A percentile compares a stretch with the other conserved stretches of the same genome.
These are phyloP conservation scores for Ammospiza caudacuta DNA, from an alignment of 2,113 vertebrate species.

Conservation along the genomic window DNA sequence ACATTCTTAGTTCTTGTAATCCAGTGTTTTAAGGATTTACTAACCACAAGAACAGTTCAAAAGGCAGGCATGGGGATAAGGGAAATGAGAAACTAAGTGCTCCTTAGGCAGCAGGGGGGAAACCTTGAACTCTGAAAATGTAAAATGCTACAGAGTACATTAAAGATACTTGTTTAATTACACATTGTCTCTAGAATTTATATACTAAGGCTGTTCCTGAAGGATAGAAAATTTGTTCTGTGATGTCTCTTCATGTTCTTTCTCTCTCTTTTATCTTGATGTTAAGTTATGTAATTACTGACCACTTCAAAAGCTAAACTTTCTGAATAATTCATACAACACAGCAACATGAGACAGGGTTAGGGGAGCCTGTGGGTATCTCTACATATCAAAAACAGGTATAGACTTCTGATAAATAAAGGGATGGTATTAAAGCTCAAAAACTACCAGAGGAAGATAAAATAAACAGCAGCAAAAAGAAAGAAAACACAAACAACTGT, in stretches of 20 bases:
- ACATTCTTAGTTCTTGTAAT: not conserved
- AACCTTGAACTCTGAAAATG: slow-evolving; percentile 7
- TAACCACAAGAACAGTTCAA: not conserved
- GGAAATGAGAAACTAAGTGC: not conserved
- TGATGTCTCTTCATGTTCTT: not conserved
- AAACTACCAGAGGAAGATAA: not conserved
- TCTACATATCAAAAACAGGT: not conserved
- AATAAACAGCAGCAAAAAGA: not conserved
- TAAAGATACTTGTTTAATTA: slow-evolving; percentile 11
- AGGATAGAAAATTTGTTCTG: not conserved
- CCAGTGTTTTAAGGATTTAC: not conserved
- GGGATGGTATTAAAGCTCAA: not conserved
- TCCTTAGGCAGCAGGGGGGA: not conserved
- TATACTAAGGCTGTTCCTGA: not conserved
- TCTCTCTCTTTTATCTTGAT: not conserved
- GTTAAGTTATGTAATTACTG: slow-evolving; percentile 52
- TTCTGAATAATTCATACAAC: slow-evolving; percentile 56
- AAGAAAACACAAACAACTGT: not conserved
- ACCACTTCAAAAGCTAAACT: slow-evolving; percentile 44
- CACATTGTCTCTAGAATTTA: slow-evolving; percentile 1
- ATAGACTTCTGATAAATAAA: slow-evolving; percentile 19
- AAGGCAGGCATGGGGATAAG: not conserved
- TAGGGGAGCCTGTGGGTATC: slow-evolving; percentile 24
- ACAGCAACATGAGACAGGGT: not conserved
- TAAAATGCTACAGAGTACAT: not conserved